Evolutionary conservation across 1,140 invertebrate genomes (phyloP).

Genomic region (Drosophila biarmipes): DNA sequence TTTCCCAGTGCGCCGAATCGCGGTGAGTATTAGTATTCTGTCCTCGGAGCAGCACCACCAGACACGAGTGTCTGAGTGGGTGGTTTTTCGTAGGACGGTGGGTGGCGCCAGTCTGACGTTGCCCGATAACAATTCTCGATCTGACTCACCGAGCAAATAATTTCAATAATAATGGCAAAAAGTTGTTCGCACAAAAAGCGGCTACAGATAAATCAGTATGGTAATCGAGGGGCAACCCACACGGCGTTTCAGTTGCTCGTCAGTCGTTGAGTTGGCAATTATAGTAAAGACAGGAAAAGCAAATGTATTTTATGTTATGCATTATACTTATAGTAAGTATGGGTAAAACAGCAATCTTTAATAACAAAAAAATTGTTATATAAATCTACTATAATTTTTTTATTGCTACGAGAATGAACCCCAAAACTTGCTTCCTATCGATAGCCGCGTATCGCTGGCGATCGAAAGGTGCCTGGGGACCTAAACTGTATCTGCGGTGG

Average conservation of each 20-base stretch:
- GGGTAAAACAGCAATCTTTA: too few relatives aligned
- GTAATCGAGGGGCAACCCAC: slow-evolving; percentile 26
- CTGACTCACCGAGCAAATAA: slow-evolving; percentile 22
- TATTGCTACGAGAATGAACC: neutral
- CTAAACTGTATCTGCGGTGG: slow-evolving; percentile 50
- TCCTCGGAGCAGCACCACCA: slow-evolving; percentile 1
- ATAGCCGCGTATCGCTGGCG: neutral
- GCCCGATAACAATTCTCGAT: slow-evolving; percentile 22
- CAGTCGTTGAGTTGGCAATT: slow-evolving; percentile 18
- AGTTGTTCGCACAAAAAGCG: slow-evolving; percentile 20
- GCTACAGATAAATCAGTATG: slow-evolving; percentile 31
- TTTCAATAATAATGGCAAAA: slow-evolving; percentile 12
- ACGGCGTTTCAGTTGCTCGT: slow-evolving; percentile 6
- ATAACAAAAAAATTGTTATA: too few relatives aligned
- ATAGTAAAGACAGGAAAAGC: slow-evolving; percentile 38
- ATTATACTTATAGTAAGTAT: too few relatives aligned
- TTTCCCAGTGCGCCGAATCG: slow-evolving; percentile 38
- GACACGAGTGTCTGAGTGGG: slow-evolving; percentile 12
- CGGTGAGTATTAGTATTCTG: slow-evolving; percentile 27
- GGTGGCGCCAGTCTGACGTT: slow-evolving; percentile 24
- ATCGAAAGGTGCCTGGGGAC: slow-evolving; percentile 7
- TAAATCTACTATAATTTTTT: too few relatives aligned
- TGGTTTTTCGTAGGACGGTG: slow-evolving; percentile 1
- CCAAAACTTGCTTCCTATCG: slow-evolving; percentile 3
- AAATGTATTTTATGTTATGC: neutral